Conservation (phyloP, 2,888 invertebrate genomes). For the Rhagophthalmus giganteus region DNA sequence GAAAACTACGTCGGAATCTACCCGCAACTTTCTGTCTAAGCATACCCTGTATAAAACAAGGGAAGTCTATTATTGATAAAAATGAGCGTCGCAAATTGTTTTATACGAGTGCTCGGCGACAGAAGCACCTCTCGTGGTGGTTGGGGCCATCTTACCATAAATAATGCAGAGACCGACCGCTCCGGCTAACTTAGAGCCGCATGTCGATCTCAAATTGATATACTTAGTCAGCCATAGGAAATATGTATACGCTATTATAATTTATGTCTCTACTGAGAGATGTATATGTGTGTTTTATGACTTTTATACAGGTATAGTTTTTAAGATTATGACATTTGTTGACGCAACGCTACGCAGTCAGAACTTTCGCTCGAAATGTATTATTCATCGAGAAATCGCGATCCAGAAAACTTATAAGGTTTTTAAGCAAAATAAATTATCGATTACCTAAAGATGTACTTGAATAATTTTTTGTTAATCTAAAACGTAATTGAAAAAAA, state of each 20-base stretch:
- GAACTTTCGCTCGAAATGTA: too few species aligned
- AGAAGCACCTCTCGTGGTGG: constrained; percentile 36
- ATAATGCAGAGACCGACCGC: constrained; percentile 45
- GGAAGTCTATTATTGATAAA: constrained; percentile 53
- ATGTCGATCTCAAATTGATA: constrained; percentile 43
- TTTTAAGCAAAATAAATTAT: too few species aligned
- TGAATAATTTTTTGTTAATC: too few species aligned
- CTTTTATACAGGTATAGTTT: constrained; percentile 24
- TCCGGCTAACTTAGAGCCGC: constrained; percentile 31
- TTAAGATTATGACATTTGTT: constrained; percentile 26
- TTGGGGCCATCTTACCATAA: constrained; percentile 47
- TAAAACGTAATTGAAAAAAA: too few species aligned
- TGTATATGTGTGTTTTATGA: constrained; percentile 31
- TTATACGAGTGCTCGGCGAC: constrained; percentile 52
- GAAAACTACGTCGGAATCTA: constrained; percentile 31
- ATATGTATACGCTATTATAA: constrained; percentile 36
- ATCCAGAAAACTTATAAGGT: too few species aligned
- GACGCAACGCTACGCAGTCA: constrained; percentile 2
- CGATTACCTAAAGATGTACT: too few species aligned
- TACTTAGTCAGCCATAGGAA: constrained; percentile 38
- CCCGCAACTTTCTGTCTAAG: constrained; percentile 27
- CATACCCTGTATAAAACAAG: constrained; percentile 37
- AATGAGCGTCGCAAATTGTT: constrained; percentile 54
- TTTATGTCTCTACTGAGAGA: constrained; percentile 29
- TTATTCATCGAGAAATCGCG: too few species aligned